Evolutionary conservation across 2,113 vertebrate genomes (phyloP).

Genomic region (Rhizomys pruinosus): DNA sequence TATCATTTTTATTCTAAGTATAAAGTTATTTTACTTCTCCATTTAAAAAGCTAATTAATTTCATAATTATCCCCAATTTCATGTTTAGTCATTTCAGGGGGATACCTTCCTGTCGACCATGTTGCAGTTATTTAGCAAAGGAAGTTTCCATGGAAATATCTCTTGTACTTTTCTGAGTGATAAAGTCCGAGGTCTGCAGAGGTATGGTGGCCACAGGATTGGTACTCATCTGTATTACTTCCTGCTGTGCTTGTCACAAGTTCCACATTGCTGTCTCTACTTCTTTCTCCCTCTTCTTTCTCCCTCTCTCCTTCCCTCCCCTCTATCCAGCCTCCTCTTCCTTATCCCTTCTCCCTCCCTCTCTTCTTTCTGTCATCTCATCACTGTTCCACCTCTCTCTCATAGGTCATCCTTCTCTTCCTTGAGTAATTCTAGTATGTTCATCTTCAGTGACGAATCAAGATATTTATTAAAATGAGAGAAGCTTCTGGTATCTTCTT

Average conservation of each 20-base stretch:
- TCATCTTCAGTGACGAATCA: not conserved
- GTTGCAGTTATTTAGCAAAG: not conserved
- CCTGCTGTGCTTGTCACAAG: not conserved
- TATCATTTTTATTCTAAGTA: not conserved
- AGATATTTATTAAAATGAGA: not conserved
- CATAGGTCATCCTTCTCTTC: not conserved
- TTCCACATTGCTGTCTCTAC: not conserved
- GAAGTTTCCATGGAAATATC: not conserved
- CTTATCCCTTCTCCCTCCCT: not conserved
- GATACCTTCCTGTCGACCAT: not conserved
- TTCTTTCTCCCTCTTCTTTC: not conserved
- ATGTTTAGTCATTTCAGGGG: not conserved
- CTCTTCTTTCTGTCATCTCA: fast-evolving
- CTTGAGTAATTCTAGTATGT: not conserved
- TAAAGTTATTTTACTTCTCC: not conserved
- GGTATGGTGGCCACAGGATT: not conserved
- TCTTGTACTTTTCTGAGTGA: not conserved
- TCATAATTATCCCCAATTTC: not conserved
- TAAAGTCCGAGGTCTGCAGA: not conserved
- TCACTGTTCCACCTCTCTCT: not conserved
- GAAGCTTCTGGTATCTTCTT: not conserved
- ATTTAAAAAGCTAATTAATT: not conserved
- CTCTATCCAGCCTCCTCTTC: not conserved
- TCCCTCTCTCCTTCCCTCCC: not conserved
- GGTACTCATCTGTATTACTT: not conserved